These are phyloP conservation scores for Ia io DNA, from an alignment of 2,113 vertebrate genomes.

Conservation along the genomic window DNA sequence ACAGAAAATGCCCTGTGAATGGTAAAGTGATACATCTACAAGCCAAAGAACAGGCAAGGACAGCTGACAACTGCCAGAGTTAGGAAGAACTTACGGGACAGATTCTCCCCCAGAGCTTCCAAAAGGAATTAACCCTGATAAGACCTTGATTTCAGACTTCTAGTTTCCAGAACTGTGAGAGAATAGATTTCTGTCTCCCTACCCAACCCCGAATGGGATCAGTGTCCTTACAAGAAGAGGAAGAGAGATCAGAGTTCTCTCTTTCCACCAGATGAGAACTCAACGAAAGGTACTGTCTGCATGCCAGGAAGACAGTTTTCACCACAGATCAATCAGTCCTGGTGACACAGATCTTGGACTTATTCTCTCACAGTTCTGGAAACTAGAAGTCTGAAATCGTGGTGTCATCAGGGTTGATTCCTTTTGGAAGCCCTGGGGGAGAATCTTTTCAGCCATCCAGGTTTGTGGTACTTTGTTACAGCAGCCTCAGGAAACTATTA, in stretches of 20 bases:
- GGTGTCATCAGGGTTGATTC: too few relatives aligned
- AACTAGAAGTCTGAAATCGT: too few relatives aligned
- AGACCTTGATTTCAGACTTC: neutral
- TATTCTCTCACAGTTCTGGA: neutral
- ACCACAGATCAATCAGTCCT: neutral
- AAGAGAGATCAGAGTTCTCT: neutral
- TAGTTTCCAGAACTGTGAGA: neutral
- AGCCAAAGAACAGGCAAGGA: neutral
- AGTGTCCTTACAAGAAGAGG: neutral
- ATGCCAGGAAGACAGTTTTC: neutral
- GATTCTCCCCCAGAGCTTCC: neutral
- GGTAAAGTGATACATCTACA: neutral
- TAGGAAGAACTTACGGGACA: neutral
- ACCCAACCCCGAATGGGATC: neutral
- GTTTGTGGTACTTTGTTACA: neutral
- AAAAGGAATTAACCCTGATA: neutral
- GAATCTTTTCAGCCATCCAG: neutral
- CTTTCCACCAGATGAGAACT: neutral
- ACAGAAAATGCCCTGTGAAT: neutral
- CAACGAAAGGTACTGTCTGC: neutral
- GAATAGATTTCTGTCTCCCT: neutral
- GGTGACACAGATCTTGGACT: neutral
- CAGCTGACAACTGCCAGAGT: neutral
- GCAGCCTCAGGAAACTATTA: neutral
- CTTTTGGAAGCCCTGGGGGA: too few relatives aligned